phyloP scores from a whole-genome alignment of 1,140 invertebrate species.

The Parasteatoda tepidariorum region DNA sequence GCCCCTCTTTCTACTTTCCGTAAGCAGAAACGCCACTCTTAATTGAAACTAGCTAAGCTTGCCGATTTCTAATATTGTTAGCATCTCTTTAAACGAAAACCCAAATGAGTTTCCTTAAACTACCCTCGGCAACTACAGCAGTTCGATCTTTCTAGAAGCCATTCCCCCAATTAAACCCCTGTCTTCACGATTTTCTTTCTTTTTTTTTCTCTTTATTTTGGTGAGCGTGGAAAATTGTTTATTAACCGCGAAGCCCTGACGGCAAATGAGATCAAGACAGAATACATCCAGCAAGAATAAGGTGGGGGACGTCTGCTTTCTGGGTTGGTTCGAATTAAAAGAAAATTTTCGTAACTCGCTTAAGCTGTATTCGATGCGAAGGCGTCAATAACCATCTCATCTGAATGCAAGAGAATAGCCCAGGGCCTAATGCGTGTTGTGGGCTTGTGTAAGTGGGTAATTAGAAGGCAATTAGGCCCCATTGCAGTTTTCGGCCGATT shows the following conservation, averaged over 20 bases:
- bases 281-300: constrained; percentile 27
- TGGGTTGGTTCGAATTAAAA: constrained; percentile 10
- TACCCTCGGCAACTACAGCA: background rate
- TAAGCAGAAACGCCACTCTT: background rate
- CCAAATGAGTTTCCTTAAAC: constrained; percentile 37
- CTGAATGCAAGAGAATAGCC: constrained; percentile 30
- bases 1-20: background rate
- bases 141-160: background rate
- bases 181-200: background rate
- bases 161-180: constrained; percentile 36
- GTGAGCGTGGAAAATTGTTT: constrained; percentile 35
- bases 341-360: constrained; percentile 40
- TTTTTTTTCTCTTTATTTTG: too few species aligned
- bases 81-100: constrained; percentile 49
- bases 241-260: constrained; percentile 33
- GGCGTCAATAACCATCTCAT: constrained; percentile 51
- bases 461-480: constrained; percentile 48
- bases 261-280: constrained; percentile 39
- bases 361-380: constrained; percentile 8
- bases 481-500: constrained; percentile 54
- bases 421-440: constrained; percentile 21
- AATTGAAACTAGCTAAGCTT: constrained; percentile 25
- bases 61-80: constrained; percentile 28
- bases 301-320: background rate
- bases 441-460: constrained; percentile 50